Conservation (phyloP, 2,113 vertebrate species). For the Maccullochella peelii region DNA sequence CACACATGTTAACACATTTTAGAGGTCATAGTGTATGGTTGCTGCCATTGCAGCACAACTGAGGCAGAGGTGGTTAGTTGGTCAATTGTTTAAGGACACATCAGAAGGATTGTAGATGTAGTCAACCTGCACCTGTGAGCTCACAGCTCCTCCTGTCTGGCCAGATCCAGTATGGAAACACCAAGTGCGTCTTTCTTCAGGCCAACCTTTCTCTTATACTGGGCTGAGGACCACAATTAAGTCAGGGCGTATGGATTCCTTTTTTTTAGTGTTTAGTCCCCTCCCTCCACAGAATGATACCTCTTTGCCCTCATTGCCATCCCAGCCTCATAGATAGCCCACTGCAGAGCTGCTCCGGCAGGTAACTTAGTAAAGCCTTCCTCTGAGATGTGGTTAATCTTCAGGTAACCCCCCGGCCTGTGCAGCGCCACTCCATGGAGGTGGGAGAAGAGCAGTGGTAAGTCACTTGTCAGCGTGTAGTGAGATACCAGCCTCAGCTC, state of each 20-base stretch:
- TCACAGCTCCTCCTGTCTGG: not conserved
- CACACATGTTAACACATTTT: slow-evolving; percentile 9
- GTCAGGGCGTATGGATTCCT: no score
- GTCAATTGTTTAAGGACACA: not conserved
- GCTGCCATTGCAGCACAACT: not conserved
- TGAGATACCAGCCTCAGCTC: slow-evolving; percentile 78
- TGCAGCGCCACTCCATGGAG: slow-evolving; percentile 82
- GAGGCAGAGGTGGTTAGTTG: not conserved
- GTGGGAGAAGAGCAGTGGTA: slow-evolving; percentile 84
- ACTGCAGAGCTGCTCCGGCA: slow-evolving; percentile 75
- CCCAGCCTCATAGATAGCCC: slow-evolving; percentile 76
- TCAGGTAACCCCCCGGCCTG: slow-evolving; percentile 77
- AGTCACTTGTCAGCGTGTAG: slow-evolving; percentile 79
- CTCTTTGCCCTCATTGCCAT: slow-evolving; percentile 19
- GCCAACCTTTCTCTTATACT: not conserved
- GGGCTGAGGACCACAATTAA: not conserved
- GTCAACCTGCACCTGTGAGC: not conserved
- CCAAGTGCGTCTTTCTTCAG: not conserved
- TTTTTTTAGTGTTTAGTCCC: not conserved
- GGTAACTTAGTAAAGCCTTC: slow-evolving; percentile 73
- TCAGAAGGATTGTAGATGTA: not conserved
- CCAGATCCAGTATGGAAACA: not conserved
- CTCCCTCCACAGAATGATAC: not conserved
- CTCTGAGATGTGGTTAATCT: slow-evolving; percentile 79
- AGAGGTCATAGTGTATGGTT: slow-evolving; percentile 20